phyloP scores from a whole-genome alignment of 2,888 invertebrate genomes.

The Acleris laterana region DNA sequence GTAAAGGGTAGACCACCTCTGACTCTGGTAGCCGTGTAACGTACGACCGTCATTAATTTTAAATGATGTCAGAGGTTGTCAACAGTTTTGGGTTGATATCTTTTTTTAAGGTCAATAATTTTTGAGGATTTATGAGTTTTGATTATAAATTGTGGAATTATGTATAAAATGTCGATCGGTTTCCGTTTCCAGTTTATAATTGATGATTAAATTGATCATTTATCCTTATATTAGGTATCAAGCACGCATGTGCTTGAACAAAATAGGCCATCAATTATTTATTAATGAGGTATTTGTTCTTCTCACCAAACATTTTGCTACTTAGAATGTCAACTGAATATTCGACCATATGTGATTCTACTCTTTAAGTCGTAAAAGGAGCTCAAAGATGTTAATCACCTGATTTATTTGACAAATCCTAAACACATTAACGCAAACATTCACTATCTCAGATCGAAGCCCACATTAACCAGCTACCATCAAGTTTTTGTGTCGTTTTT shows the following conservation, averaged over 20 bases:
- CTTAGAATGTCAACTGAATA: too few species aligned
- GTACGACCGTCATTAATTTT: conserved; percentile 77
- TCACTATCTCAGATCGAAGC: conserved; percentile 30
- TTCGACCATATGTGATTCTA: too few species aligned
- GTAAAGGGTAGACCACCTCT: conserved; percentile 77
- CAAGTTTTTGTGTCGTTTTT: conserved; percentile 57
- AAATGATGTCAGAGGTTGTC: conserved; percentile 76
- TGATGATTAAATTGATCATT: neutral
- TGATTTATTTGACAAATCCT: conserved; percentile 36
- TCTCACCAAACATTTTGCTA: too few species aligned
- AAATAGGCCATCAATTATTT: neutral
- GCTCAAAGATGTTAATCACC: conserved; percentile 22
- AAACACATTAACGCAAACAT: conserved; percentile 36
- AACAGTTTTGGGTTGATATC: conserved; percentile 70
- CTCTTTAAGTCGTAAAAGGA: too few species aligned
- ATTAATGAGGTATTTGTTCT: too few species aligned
- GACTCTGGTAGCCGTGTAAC: conserved; percentile 74
- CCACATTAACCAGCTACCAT: conserved; percentile 41
- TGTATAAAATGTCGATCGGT: conserved; percentile 46
- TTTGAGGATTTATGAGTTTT: conserved; percentile 70
- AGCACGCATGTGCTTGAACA: neutral
- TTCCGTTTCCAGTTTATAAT: conserved; percentile 43
- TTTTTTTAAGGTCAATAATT: conserved; percentile 59
- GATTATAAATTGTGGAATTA: conserved; percentile 56
- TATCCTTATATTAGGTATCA: neutral